A percentile compares a stretch with the other conserved stretches of the same genome.
These are phyloP conservation scores for Chaenodraco wilsoni DNA, from an alignment of 2,797 vertebrate species.

Conservation along the genomic window DNA sequence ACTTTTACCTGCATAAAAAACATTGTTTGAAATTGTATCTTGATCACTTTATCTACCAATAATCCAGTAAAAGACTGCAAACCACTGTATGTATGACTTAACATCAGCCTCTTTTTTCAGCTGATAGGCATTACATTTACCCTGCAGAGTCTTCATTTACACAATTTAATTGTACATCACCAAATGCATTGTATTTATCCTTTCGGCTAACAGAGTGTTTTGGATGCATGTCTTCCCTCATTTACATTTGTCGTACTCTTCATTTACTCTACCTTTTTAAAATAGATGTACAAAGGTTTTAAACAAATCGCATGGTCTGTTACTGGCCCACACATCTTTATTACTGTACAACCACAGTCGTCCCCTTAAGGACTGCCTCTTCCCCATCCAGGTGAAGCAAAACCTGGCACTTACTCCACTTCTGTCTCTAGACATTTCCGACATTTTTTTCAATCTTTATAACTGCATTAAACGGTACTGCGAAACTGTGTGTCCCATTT, in stretches of 20 bases:
- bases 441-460: constrained; percentile 75
- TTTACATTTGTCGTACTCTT: background rate
- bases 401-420: constrained; percentile 61
- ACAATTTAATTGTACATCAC: no score
- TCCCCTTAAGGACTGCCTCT: constrained; percentile 46
- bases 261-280: background rate
- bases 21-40: constrained; percentile 1
- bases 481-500: constrained; percentile 73
- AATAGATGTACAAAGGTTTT: background rate
- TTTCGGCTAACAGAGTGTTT: background rate
- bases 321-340: constrained; percentile 11
- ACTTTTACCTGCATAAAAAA: background rate
- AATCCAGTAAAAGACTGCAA: background rate
- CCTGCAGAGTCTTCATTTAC: background rate
- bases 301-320: background rate
- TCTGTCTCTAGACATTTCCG: constrained; percentile 62
- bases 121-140: background rate
- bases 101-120: background rate
- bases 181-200: background rate
- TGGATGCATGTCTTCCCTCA: background rate
- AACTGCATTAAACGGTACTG: constrained; percentile 71
- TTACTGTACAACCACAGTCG: constrained; percentile 34
- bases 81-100: background rate
- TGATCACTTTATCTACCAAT: constrained; percentile 9
- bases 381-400: constrained; percentile 59